Evolutionary conservation across 1,140 invertebrate genomes (phyloP).

Genomic region (Andrena cerasifolii): DNA sequence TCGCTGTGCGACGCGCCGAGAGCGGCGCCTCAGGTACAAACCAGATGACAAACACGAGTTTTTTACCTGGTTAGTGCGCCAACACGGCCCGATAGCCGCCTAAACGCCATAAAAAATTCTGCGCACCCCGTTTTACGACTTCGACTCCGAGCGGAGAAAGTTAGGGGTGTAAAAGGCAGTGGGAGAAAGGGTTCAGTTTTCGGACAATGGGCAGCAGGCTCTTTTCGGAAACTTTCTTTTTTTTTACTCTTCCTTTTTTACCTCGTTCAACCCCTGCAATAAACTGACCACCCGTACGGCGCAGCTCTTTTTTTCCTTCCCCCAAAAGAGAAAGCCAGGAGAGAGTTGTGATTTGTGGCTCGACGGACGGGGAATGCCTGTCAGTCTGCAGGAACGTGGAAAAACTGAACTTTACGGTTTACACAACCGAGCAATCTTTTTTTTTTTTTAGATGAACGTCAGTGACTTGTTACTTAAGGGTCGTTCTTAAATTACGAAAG

Average conservation of each 20-base stretch:
- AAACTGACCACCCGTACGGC: constrained; percentile 72
- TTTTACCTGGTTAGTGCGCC: constrained; percentile 64
- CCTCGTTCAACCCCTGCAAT: constrained; percentile 76
- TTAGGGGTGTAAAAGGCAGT: constrained; percentile 51
- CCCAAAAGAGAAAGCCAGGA: constrained; percentile 72
- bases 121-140: constrained; percentile 70
- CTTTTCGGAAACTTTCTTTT: constrained; percentile 71
- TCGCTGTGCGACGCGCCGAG: background rate
- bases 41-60: constrained; percentile 26
- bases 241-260: constrained; percentile 56
- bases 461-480: too few species aligned
- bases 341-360: constrained; percentile 75
- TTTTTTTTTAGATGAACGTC: too few species aligned
- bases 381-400: background rate
- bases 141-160: constrained; percentile 74
- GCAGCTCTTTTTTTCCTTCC: constrained; percentile 61
- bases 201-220: constrained; percentile 51
- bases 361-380: background rate
- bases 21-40: constrained; percentile 4
- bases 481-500: too few species aligned
- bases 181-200: constrained; percentile 74
- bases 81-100: constrained; percentile 62
- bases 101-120: constrained; percentile 79
- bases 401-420: constrained; percentile 14
- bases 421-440: too few species aligned